Evolutionary conservation across 2,888 invertebrate species (phyloP).

Genomic region (Ditylenchus weischeri): DNA sequence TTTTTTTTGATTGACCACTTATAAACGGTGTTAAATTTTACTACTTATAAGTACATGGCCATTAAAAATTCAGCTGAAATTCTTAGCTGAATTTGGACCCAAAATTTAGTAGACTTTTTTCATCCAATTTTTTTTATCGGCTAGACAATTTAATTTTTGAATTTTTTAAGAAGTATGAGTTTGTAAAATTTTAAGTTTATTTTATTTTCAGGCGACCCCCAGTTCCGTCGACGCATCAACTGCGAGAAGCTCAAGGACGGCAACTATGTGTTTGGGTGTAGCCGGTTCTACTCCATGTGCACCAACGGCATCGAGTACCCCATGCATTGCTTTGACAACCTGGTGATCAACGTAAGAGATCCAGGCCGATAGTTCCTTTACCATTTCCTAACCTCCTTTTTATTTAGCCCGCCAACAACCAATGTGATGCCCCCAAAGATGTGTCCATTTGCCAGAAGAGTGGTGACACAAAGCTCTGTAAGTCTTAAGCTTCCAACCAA

Average conservation of each 20-base stretch:
- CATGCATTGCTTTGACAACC: constrained; percentile 18
- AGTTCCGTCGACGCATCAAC: constrained; percentile 21
- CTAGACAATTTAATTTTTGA: too few species aligned
- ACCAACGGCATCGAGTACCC: constrained; percentile 20
- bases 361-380: not conserved
- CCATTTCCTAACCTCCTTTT: too few species aligned
- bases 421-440: constrained; percentile 19
- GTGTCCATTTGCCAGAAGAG: constrained; percentile 11
- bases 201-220: constrained; percentile 19
- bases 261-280: constrained; percentile 28
- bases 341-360: constrained; percentile 6
- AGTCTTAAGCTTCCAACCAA: not conserved
- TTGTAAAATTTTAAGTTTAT: too few species aligned
- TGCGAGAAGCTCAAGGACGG: constrained; percentile 25
- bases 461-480: constrained; percentile 1
- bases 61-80: too few species aligned
- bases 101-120: too few species aligned
- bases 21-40: too few species aligned
- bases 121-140: too few species aligned
- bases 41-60: too few species aligned
- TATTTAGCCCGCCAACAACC: constrained; percentile 10
- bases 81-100: too few species aligned
- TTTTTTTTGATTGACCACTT: too few species aligned
- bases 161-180: too few species aligned
- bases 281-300: constrained; percentile 25